Evolutionary conservation across 2,113 vertebrate genomes (phyloP).

Genomic region (Otolemur garnettii): DNA sequence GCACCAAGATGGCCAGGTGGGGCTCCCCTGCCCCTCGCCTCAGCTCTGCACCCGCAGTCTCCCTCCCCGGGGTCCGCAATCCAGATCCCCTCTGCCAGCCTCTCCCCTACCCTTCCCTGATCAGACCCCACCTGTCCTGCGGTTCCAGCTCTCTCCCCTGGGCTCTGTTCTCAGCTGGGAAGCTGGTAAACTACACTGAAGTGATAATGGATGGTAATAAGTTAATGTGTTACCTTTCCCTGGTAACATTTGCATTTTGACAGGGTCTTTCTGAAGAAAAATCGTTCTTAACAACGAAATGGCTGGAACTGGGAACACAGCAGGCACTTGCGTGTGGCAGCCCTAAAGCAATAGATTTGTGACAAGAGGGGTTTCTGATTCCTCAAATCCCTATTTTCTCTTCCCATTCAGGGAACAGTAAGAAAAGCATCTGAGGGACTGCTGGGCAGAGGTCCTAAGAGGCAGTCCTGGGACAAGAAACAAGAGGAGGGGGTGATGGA

Average conservation of each 20-base stretch:
- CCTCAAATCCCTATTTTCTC: neutral
- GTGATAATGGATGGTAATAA: slow-evolving; percentile 81
- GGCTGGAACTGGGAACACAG: slow-evolving; percentile 34
- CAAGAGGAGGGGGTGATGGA: no score
- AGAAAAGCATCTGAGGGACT: neutral
- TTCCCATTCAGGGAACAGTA: neutral
- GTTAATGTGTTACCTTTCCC: slow-evolving; percentile 74
- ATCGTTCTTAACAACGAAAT: slow-evolving; percentile 48
- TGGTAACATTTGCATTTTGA: slow-evolving; percentile 78
- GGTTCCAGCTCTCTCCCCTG: neutral
- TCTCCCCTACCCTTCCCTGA: neutral
- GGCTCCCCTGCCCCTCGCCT: neutral
- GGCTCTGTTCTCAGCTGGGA: slow-evolving; percentile 71
- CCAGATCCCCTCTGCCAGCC: neutral
- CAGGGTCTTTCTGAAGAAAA: slow-evolving; percentile 72
- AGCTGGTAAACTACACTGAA: slow-evolving; percentile 71
- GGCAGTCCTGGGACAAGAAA: neutral
- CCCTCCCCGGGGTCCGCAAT: no score
- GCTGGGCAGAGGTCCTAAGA: neutral
- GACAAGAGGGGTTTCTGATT: slow-evolving; percentile 14
- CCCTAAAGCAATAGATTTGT: slow-evolving; percentile 23
- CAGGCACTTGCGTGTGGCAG: neutral
- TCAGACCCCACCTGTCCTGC: neutral
- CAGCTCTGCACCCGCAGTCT: neutral
- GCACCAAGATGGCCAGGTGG: fast-evolving